These are phyloP conservation scores for Urocyon cinereoargenteus DNA, from an alignment of 2,797 vertebrate genomes.

Conservation along the genomic window DNA sequence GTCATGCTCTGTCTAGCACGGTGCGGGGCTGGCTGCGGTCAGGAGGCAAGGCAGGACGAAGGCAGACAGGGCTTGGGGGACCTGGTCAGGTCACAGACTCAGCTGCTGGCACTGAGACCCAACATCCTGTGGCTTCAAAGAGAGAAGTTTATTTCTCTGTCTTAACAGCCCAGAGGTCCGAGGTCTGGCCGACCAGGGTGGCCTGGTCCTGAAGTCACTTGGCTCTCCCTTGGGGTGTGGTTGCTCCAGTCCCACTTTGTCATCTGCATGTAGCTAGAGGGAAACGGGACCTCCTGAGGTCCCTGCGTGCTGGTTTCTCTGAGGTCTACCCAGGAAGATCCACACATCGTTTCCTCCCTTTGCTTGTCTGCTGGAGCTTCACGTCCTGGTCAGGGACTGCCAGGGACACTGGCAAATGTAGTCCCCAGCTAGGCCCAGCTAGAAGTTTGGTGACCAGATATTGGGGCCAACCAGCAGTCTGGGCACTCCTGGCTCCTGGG, in stretches of 20 bases:
- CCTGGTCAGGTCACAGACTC: background rate
- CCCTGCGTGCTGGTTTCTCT: fast-evolving
- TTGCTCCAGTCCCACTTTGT: background rate
- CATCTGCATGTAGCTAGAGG: fast-evolving
- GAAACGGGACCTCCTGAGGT: background rate
- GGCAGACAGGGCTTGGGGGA: background rate
- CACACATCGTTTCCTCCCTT: background rate
- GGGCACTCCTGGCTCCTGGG: background rate
- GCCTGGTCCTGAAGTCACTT: background rate
- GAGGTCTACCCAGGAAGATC: background rate
- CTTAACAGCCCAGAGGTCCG: background rate
- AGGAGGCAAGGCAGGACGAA: background rate
- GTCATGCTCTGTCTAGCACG: fast-evolving
- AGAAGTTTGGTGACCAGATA: too few relatives aligned
- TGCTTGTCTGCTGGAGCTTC: background rate
- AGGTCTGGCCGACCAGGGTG: fast-evolving
- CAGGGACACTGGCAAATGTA: background rate
- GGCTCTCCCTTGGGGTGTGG: background rate
- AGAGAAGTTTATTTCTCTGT: too few relatives aligned
- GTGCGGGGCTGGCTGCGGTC: background rate
- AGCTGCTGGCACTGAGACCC: background rate
- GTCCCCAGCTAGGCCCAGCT: background rate
- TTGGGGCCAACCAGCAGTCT: fast-evolving
- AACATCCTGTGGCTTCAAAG: fast-evolving
- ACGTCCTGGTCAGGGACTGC: background rate